A percentile compares a stretch with the other conserved stretches of the same genome.
These are phyloP conservation scores for Myotis davidii DNA, from an alignment of 2,113 vertebrate species.

Conservation along the genomic window DNA sequence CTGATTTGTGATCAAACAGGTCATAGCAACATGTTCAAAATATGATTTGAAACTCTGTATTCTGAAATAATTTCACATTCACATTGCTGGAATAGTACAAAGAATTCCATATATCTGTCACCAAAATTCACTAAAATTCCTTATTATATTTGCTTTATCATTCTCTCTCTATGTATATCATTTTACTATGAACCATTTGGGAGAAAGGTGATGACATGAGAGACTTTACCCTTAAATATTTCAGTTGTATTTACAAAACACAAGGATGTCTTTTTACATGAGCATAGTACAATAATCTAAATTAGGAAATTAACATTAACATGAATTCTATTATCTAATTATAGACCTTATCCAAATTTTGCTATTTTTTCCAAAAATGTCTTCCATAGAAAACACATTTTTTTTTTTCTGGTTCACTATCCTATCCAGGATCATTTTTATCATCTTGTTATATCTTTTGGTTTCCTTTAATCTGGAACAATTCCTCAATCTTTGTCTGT, in stretches of 20 bases:
- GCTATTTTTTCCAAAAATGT: neutral
- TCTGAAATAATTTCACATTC: neutral
- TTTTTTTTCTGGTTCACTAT: neutral
- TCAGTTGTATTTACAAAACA: neutral
- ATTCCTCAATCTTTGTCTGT: neutral
- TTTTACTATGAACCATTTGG: neutral
- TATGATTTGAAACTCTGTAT: neutral
- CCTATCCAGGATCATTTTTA: neutral
- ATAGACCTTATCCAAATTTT: neutral
- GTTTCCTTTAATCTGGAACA: neutral
- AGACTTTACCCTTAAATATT: neutral
- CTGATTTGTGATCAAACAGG: neutral
- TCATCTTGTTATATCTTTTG: neutral
- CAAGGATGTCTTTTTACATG: neutral
- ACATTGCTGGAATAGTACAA: constrained; percentile 1
- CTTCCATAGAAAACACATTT: neutral
- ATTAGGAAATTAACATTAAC: neutral
- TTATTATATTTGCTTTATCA: neutral
- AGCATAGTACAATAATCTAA: neutral
- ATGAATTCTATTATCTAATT: neutral
- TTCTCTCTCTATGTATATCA: neutral
- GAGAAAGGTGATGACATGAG: neutral
- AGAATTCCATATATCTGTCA: neutral
- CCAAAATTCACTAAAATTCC: neutral
- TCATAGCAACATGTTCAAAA: neutral